Base-by-base conservation (phyloP, 1,140 invertebrate species). In the Melipona quadrifasciata region DNA sequence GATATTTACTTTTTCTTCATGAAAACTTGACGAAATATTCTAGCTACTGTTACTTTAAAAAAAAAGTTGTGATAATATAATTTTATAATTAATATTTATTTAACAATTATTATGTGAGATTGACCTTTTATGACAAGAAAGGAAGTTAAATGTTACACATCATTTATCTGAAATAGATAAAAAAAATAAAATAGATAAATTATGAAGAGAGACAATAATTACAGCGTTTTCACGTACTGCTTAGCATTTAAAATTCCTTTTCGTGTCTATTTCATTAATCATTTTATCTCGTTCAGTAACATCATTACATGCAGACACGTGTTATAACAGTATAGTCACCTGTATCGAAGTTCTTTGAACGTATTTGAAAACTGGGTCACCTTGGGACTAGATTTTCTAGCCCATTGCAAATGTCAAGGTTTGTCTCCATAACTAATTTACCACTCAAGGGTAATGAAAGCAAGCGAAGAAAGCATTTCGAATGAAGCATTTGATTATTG, bases 391-490 rank as follows among this genome's bases (percentile, higher is more conserved):
- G 19, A 16, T 76, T 70, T 76, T 61, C 71, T 81, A 82, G n/a
- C 70, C 39, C 17, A 19, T 55, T 55, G 64, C 24, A 47, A 61
- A 51, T 73, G 72, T 70, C 79, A 82, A 85, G 72, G 79, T 68
- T 75, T 27, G 6, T 34, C 1, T 68, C 11, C 0, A 17, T 17
- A 51, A 64, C 14, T n/a, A 8, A 11, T 21, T 55, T 6, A 8
- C 27, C 19, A 34, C 21, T 47, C n/a, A 27, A 58, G n/a, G 51
- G 16, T 17, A 64, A 65, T 17, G 4, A 19, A 27, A 31, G 39
- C 39, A 47, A 47, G 5, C 14, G 14, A 27, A 51, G 21, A 19
- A 39, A 27, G 16, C 34, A 67, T 80, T 31, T 68, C 51, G 12
- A 51, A 47, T 12, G 17, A 39, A 76, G 39, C 12, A 12, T 47